Evolutionary conservation across 1,140 invertebrate genomes (phyloP).

Genomic region (Lepeophtheirus salmonis): DNA sequence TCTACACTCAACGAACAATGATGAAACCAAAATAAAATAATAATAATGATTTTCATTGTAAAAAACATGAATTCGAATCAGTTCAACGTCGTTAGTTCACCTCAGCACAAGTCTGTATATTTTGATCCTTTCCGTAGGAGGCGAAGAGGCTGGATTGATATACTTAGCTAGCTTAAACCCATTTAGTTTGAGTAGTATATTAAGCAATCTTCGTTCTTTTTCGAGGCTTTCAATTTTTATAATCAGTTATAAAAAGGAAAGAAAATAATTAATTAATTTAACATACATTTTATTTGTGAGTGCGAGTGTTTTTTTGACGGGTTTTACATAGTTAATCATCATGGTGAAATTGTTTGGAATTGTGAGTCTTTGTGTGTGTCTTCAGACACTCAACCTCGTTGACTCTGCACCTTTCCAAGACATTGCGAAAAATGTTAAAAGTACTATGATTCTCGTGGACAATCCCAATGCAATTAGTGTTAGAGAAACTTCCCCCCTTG

Average conservation of each 20-base stretch:
- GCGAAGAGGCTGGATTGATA: too few relatives aligned
- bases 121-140: background rate
- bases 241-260: background rate
- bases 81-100: background rate
- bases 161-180: too few relatives aligned
- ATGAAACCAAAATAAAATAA: too few relatives aligned
- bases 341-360: background rate
- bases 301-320: background rate
- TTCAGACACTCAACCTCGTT: background rate
- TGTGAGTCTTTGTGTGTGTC: background rate
- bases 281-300: background rate
- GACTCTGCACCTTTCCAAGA: conserved; percentile 1
- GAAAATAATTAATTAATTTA: background rate
- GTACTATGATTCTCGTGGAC: background rate
- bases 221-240: background rate
- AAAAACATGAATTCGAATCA: too few relatives aligned
- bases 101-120: background rate
- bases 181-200: background rate
- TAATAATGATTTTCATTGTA: too few relatives aligned
- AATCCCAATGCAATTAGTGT: background rate
- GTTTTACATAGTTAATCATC: background rate
- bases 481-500: background rate
- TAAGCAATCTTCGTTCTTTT: background rate
- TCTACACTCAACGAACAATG: too few relatives aligned
- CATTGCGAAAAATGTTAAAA: conserved; percentile 5